Evolutionary conservation across 2,797 vertebrate species (phyloP).

Genomic region (Denticeps clupeoides): DNA sequence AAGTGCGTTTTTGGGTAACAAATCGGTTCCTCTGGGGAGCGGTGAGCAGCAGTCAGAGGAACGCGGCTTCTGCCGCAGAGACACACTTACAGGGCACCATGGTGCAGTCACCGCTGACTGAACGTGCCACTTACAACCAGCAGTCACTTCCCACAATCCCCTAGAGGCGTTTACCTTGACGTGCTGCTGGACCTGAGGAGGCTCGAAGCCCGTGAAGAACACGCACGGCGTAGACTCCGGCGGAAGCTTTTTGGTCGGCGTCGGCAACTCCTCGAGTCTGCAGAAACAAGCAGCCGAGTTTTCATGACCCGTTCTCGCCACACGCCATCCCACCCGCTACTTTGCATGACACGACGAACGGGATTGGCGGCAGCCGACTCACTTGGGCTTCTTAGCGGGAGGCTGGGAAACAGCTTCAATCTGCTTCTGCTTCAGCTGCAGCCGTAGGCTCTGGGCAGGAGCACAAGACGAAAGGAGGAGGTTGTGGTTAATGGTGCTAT

Average conservation of each 20-base stretch:
- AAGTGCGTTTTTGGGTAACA: no score
- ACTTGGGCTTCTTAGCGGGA: conserved; percentile 82
- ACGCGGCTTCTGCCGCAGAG: no score
- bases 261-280: conserved; percentile 81
- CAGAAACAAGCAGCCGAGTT: neutral
- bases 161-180: conserved; percentile 79
- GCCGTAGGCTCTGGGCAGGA: conserved; percentile 63
- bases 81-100: no score
- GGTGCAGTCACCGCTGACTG: no score
- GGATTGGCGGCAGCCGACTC: conserved; percentile 23
- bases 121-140: no score
- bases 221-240: conserved; percentile 78
- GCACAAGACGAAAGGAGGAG: conserved; percentile 8
- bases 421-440: conserved; percentile 79
- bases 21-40: no score
- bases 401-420: conserved; percentile 68
- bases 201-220: conserved; percentile 92
- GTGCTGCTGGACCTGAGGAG: conserved; percentile 77
- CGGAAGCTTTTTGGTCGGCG: conserved; percentile 77
- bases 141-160: no score
- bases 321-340: no score
- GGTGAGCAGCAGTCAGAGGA: no score
- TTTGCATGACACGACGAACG: neutral
- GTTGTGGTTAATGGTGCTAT: no score
- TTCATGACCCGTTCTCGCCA: neutral